Evolutionary conservation across 30 jellyfish, hydroid and myxozoan species (phyloP).

Genomic region (Chrysaora quinquecirrha): DNA sequence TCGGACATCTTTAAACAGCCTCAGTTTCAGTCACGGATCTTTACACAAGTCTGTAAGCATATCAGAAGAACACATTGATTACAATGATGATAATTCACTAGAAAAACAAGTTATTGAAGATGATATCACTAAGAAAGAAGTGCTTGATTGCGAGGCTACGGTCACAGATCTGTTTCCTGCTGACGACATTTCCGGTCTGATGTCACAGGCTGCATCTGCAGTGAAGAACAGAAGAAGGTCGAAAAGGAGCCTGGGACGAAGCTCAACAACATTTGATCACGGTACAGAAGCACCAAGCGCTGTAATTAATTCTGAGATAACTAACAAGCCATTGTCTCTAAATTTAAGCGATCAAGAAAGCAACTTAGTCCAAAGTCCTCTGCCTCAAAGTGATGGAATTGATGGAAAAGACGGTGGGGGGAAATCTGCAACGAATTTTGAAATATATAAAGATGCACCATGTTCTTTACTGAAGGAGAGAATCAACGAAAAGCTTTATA

Average conservation of each 20-base stretch:
- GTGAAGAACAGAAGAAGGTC: constrained; percentile 81
- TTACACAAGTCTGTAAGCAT: constrained; percentile 27
- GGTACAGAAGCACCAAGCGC: not conserved
- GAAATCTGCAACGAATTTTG: not conserved
- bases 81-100: not conserved
- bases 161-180: constrained; percentile 31
- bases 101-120: not conserved
- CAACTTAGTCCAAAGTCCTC: not conserved
- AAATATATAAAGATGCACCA: not conserved
- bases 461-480: not conserved
- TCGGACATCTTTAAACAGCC: constrained; percentile 57
- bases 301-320: not conserved
- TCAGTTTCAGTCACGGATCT: constrained; percentile 50
- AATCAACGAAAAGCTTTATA: not conserved
- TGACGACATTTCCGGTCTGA: constrained; percentile 63
- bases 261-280: not conserved
- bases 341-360: not conserved
- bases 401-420: not conserved
- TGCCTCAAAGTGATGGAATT: not conserved
- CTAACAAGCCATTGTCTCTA: not conserved
- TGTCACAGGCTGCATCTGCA: constrained; percentile 85
- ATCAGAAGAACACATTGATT: constrained; percentile 17
- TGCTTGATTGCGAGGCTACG: constrained; percentile 17
- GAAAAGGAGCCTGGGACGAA: constrained; percentile 19
- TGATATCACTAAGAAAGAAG: not conserved